These are phyloP conservation scores for Tuta absoluta DNA, from an alignment of 2,888 invertebrate genomes.

Conservation along the genomic window DNA sequence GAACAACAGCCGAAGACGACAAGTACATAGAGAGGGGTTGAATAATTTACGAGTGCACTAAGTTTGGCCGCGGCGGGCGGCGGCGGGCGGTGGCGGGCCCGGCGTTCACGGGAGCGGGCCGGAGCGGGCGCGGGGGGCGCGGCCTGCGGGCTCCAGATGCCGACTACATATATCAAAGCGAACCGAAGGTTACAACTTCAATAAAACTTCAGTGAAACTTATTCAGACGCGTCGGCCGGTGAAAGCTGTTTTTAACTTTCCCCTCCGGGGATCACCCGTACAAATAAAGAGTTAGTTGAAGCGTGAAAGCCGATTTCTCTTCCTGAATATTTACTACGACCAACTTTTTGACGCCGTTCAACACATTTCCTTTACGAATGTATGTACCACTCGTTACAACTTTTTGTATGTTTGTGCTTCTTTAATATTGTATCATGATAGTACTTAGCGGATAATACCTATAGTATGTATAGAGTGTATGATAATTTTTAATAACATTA, in stretches of 20 bases:
- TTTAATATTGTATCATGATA: background rate
- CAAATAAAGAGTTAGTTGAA: slow-evolving; percentile 75
- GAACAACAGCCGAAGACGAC: slow-evolving; percentile 57
- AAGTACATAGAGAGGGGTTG: slow-evolving; percentile 66
- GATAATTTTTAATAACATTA: no score
- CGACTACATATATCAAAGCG: slow-evolving; percentile 70
- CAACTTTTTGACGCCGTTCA: slow-evolving; percentile 37
- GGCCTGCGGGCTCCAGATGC: slow-evolving; percentile 56
- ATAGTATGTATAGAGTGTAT: no score
- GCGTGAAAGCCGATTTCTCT: slow-evolving; percentile 63
- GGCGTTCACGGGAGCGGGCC: no score
- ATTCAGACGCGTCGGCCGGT: slow-evolving; percentile 62
- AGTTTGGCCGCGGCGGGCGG: slow-evolving; percentile 63
- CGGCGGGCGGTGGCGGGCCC: slow-evolving; percentile 62
- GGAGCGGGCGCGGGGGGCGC: slow-evolving; percentile 44
- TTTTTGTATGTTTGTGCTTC: background rate
- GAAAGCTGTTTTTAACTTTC: slow-evolving; percentile 78
- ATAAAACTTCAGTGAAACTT: slow-evolving; percentile 60
- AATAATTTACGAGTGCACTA: slow-evolving; percentile 77
- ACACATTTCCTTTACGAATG: slow-evolving; percentile 10
- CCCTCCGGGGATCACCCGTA: slow-evolving; percentile 65
- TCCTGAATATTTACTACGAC: slow-evolving; percentile 52
- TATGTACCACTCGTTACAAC: background rate
- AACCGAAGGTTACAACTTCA: slow-evolving; percentile 63
- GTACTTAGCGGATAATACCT: no score